phyloP scores from a whole-genome alignment of 1,140 invertebrate genomes.

The Semibalanus balanoides region DNA sequence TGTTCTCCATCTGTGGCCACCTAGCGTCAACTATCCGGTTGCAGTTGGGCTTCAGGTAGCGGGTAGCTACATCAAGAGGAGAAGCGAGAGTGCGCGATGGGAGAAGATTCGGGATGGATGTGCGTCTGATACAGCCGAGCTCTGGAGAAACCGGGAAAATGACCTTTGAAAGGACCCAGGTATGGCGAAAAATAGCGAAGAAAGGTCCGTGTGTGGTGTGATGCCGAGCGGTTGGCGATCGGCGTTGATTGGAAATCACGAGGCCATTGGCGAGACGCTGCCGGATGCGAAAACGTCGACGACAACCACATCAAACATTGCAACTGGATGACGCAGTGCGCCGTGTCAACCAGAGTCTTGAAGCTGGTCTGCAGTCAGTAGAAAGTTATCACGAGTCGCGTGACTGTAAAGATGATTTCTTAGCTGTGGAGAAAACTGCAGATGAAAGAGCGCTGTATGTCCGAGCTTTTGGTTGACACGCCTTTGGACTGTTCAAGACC shows the following conservation, averaged over 20 bases:
- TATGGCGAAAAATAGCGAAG: not conserved
- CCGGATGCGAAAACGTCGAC: not conserved
- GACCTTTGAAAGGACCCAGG: slow-evolving; percentile 8
- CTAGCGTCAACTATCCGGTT: slow-evolving; percentile 12
- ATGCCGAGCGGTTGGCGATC: not conserved
- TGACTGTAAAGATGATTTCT: not conserved
- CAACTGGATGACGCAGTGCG: too few relatives aligned
- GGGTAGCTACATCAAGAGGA: slow-evolving; percentile 10
- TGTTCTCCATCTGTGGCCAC: not conserved
- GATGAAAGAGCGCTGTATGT: not conserved
- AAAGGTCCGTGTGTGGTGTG: slow-evolving; percentile 5
- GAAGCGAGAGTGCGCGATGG: slow-evolving; percentile 11
- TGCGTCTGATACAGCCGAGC: slow-evolving; percentile 6
- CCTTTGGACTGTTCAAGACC: not conserved
- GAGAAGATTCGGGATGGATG: slow-evolving; percentile 3
- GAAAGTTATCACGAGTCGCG: not conserved
- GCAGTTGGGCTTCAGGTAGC: slow-evolving; percentile 7
- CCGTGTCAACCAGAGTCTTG: too few relatives aligned
- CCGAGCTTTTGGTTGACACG: not conserved
- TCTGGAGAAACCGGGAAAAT: slow-evolving; percentile 1
- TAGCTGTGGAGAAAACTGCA: not conserved
- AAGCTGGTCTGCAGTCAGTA: not conserved
- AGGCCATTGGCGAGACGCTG: not conserved
- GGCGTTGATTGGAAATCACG: not conserved
- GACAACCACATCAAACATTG: too few relatives aligned